Evolutionary conservation across 1,140 invertebrate genomes (phyloP), one percentile per base, ranked within the genome.

Genomic region (Cherax destructor): DNA sequence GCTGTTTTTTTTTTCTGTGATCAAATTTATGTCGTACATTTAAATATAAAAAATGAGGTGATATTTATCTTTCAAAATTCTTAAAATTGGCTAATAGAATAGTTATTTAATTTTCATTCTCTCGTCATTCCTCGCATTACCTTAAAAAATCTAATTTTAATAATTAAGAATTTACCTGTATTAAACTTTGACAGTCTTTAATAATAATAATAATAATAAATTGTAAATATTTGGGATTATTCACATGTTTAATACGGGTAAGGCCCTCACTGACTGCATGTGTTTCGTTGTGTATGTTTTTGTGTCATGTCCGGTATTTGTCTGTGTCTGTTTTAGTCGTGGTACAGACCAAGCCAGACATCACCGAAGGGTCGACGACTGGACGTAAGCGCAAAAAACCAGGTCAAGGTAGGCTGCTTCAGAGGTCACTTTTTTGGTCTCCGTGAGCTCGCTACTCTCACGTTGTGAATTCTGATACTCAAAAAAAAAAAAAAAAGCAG

Each of bases 361-460:
- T 10, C 86, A 91, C 56, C 83, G 72, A 77, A 18, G 83, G 78
- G 59, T 76, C 69, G 18, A 78, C 89, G 47, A 91, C 74, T 24
- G 83, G 89, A 91, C 83, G 89, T 10, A 91, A 91, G 50, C 83
- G 89, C 76, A 91, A 91, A 91, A 91, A 91, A 61, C 89, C 89
- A 69, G 89, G 89, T 80, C 89, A 91, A 91, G 89, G 89, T 91
- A 91, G 89, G 89, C 76, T 13, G 13, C 13, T 21, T 18, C 61
- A 13, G 61, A 18, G 61, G 61, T 65, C 50, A 56, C 24, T 10
- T 1, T 24, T 74, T n/a, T n/a, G 69, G 69, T 24, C 10, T 21
- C 61, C 61, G 21, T 30, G 24, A 21, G 21, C 11, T 3, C n/a
- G 69, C 24, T 7, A 4, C 6, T 11, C 3, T 74, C n/a, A 30